Evolutionary conservation across 2,888 invertebrate species (phyloP), one percentile per base, ranked within the genome.

Genomic region (Diplazon laetatorius): DNA sequence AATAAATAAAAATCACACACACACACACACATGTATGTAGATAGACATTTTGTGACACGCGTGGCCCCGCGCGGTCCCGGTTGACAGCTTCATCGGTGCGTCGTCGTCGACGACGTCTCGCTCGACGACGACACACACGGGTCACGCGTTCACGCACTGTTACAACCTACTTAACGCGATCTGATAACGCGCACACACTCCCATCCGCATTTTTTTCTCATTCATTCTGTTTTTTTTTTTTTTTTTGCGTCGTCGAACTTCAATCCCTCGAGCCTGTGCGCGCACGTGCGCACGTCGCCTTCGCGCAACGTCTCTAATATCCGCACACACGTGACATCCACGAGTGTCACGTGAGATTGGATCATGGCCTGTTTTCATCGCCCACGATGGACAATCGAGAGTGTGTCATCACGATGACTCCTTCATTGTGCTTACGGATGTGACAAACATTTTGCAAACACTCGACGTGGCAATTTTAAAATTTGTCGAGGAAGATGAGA

Each of bases 11-110:
- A 2, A 30, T 30, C 30, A 6, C 6, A 30, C n/a, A 30, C 6
- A 30, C 2, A 5, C 2, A 30, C 6, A 30, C 2, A 5, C 2
- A 30, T 30, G 6, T 5, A 30, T 5, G 6, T 30, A 30, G 6
- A 2, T 70, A 73, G 59, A 73, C 83, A 82, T 76, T 25, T 35
- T 60, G 59, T 55, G 77, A 71, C 82, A 78, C 81, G 80, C 76
- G 81, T 65, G 81, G 50, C 78, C n/a, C n/a, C n/a, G n/a, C n/a
- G n/a, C n/a, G n/a, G 69, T 77, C 10, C 55, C 73, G 72, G 59
- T 60, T 85, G 87, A 87, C 87, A 82, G 83, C 85, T 87, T 86
- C 83, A 87, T 87, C 85, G 85, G 84, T 74, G 62, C 50, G 68
- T 55, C 44, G 60, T 20, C 8, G n/a, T 14, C 50, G 50, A 50